Evolutionary conservation across 2,113 vertebrate species (phyloP).

Genomic region (Poeciliopsis turrubarensis): DNA sequence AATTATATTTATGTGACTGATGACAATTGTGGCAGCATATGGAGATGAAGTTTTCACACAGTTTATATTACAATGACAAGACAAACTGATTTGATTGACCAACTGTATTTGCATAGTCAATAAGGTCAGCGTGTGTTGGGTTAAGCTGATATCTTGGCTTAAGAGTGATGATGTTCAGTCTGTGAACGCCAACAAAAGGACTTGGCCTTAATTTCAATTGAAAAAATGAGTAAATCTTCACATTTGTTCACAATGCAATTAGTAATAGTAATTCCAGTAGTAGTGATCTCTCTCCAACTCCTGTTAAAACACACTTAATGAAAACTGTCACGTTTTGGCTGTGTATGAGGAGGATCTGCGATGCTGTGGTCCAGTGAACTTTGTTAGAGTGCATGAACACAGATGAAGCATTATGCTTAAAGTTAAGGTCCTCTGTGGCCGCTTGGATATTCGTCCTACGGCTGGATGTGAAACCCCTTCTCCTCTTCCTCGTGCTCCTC

Average conservation of each 20-base stretch:
- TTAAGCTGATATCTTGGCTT: neutral
- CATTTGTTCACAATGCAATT: neutral
- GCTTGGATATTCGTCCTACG: constrained; percentile 54
- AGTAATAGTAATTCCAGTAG: too few species aligned
- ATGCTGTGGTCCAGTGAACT: neutral
- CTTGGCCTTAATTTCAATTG: neutral
- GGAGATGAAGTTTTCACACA: too few species aligned
- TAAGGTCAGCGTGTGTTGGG: neutral
- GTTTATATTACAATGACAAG: neutral
- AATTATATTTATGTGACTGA: too few species aligned
- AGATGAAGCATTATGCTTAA: constrained; percentile 79
- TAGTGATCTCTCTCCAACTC: neutral
- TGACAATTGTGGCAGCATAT: too few species aligned
- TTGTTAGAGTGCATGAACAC: too few species aligned
- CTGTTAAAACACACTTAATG: neutral
- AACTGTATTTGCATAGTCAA: neutral
- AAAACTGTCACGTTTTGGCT: neutral
- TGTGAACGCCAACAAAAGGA: neutral
- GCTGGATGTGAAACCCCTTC: constrained; percentile 49
- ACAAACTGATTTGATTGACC: neutral
- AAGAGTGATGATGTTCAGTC: neutral
- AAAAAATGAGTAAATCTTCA: neutral
- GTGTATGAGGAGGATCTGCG: neutral
- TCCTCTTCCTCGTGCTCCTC: constrained; percentile 23
- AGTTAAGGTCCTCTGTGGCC: constrained; percentile 66